Base-by-base conservation (phyloP, 2,797 vertebrate genomes). In the Syngnathus acus region DNA sequence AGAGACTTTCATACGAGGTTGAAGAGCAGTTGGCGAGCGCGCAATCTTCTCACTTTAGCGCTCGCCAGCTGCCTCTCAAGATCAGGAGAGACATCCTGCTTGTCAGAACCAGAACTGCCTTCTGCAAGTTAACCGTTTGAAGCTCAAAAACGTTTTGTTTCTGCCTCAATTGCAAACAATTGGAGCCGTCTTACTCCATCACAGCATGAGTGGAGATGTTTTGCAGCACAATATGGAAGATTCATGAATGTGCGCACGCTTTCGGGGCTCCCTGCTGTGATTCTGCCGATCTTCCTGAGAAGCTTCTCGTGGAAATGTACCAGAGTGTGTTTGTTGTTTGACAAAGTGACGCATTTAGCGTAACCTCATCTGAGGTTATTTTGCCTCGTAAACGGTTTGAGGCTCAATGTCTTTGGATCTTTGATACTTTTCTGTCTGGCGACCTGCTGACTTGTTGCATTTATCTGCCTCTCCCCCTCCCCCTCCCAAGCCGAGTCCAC, bases 41-140 rank as follows among this genome's bases (percentile, higher is more conserved):
- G 1, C 47, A 64, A 64, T 51, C 62, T 64, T 64, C 62, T 48
- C 62, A 64, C 62, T 13, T 54, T 23, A 0, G 21, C n/a, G 23
- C 51, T 37, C 43, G 26, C 62, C 62, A 10, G 10, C 62, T 51
- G 62, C 37, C 26, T n/a, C 47, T 37, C 62, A 37, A 32, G 26
- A 32, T 32, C 26, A 32, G 16, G 45, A 51, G 62, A 39, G 17
- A 51, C 26, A 21, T 38, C 38, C 26, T n/a, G 21, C 32, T 2
- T 21, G 26, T 38, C 38, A 0, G 38, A 40, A 60, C 38, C 1
- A 59, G 55, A 17, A 48, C 16, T 17, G 45, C 13, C 14, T 47
- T 5, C 11, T 47, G 45, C 45, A 14, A 48, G 16, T 42, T 42
- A 11, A 10, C 9, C 9, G 0, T 17, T 48, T 48, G 14, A 16